Base-by-base conservation (phyloP, 1,140 invertebrate genomes). In the Diorhabda elongata region DNA sequence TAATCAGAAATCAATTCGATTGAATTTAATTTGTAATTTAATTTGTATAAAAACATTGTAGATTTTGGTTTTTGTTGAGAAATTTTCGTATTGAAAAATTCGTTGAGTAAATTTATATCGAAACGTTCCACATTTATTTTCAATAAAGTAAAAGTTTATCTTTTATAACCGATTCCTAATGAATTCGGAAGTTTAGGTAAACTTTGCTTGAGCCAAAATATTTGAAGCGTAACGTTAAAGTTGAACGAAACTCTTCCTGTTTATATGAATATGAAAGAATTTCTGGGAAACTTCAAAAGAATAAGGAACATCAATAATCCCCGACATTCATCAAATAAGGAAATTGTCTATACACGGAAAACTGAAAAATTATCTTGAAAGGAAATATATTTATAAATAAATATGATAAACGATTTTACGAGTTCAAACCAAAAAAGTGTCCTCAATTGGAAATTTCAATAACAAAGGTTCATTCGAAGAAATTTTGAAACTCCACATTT, bases 291-390 rank as follows among this genome's bases (percentile, higher is more conserved):
- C 6, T 52, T 52, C 47, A 52, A 52, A 52, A 52, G 47, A 52
- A 52, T n/a, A 52, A 52, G 47, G n/a, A 52, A 52, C 47, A 52
- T 52, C 47, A 52, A 52, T 52, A 52, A 52, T 52, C 47, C 47
- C 3, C n/a, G n/a, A 52, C 47, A 52, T 52, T 52, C 47, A 52
- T 52, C 47, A 52, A 6, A 52, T 6, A 26, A 52, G 6, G 47
- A 52, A 52, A n/a, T n/a, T 52, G 47, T 52, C 47, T 52, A n/a
- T 52, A n/a, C 47, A 52, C n/a, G n/a, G 6, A 26, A 8, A n/a
- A 52, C 47, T 52, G 47, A 52, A 52, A 52, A 52, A 52, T 52
- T 52, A 52, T n/a, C 47, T 8, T 52, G 47, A n/a, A 26, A 26
- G 26, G 26, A 26, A 26, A 26, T 26, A 26, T 26, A 26, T 26